Percentiles rank a stretch among this genome's conserved stretches.
These are phyloP conservation scores for Rhagophthalmus giganteus DNA, from an alignment of 2,888 invertebrate genomes.

Conservation along the genomic window DNA sequence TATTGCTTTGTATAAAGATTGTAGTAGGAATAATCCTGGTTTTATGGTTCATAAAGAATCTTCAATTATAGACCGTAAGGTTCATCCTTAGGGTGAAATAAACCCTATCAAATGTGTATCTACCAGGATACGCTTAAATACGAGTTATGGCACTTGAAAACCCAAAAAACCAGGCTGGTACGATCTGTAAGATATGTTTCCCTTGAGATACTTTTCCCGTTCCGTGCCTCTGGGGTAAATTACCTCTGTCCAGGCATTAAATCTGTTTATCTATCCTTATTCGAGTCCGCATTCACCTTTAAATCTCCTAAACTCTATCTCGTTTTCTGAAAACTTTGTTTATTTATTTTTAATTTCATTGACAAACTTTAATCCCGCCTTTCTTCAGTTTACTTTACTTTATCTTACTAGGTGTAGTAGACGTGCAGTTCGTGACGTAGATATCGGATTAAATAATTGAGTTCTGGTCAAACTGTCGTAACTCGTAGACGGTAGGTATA, in stretches of 20 bases:
- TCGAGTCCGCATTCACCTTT: slow-evolving; percentile 26
- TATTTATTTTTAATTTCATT: slow-evolving; percentile 41
- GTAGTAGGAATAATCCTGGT: slow-evolving; percentile 40
- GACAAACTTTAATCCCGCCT: slow-evolving; percentile 23
- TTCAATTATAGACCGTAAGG: slow-evolving; percentile 47
- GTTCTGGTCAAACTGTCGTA: slow-evolving; percentile 47
- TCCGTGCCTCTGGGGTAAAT: slow-evolving; percentile 42
- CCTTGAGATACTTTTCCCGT: slow-evolving; percentile 35
- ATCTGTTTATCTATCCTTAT: slow-evolving; percentile 39
- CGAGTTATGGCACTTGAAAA: slow-evolving; percentile 48
- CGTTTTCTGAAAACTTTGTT: slow-evolving; percentile 36
- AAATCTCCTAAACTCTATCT: slow-evolving; percentile 25
- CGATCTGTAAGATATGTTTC: slow-evolving; percentile 41
- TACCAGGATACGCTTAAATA: slow-evolving; percentile 46
- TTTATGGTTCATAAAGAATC: slow-evolving; percentile 47
- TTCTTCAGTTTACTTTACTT: slow-evolving; percentile 17
- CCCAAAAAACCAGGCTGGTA: slow-evolving; percentile 43
- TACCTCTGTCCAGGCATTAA: slow-evolving; percentile 46
- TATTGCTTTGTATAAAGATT: slow-evolving; percentile 41
- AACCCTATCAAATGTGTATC: slow-evolving; percentile 48
- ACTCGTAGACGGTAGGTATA: slow-evolving; percentile 42
- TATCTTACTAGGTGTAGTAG: slow-evolving; percentile 20
- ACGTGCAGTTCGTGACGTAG: slow-evolving; percentile 25
- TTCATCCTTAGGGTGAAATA: slow-evolving; percentile 43
- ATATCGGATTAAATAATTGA: slow-evolving; percentile 41